These are phyloP conservation scores for Peromyscus aztecus DNA, from an alignment of 2,797 vertebrate species.

Conservation along the genomic window DNA sequence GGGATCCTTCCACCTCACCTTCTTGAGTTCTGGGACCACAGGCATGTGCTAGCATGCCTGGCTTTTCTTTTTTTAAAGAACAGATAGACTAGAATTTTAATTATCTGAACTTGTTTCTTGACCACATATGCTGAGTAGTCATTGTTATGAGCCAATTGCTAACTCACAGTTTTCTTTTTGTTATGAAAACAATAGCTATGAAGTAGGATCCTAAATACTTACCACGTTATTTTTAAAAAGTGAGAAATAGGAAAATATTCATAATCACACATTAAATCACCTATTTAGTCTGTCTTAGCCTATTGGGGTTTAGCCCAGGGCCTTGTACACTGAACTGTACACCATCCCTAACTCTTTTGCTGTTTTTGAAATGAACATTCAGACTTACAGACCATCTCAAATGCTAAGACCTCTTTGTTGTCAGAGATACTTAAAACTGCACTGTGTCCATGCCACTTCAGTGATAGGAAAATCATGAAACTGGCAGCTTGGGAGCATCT, in stretches of 20 bases:
- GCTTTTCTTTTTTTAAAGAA: not conserved
- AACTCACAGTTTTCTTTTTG: not conserved
- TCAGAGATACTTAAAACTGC: not conserved
- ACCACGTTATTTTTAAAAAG: too few species aligned
- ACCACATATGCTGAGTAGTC: not conserved
- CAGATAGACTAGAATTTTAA: not conserved
- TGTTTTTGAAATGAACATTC: not conserved
- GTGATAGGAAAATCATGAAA: not conserved
- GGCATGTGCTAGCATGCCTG: not conserved
- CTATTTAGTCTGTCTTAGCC: not conserved
- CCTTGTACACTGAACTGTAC: not conserved
- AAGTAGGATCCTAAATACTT: too few species aligned
- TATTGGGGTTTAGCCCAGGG: not conserved
- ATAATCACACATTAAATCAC: not conserved
- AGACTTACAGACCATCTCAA: not conserved
- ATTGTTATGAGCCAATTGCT: conserved; percentile 30
- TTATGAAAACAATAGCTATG: too few species aligned
- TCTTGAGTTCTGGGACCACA: not conserved
- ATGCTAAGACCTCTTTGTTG: not conserved
- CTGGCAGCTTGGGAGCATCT: not conserved
- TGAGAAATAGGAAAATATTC: too few species aligned
- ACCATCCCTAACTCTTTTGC: not conserved
- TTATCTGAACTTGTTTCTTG: conserved; percentile 38
- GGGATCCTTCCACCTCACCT: not conserved
- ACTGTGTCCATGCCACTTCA: not conserved